phyloP scores from a whole-genome alignment of 2,113 vertebrate genomes.

The Tragelaphus strepsiceros region DNA sequence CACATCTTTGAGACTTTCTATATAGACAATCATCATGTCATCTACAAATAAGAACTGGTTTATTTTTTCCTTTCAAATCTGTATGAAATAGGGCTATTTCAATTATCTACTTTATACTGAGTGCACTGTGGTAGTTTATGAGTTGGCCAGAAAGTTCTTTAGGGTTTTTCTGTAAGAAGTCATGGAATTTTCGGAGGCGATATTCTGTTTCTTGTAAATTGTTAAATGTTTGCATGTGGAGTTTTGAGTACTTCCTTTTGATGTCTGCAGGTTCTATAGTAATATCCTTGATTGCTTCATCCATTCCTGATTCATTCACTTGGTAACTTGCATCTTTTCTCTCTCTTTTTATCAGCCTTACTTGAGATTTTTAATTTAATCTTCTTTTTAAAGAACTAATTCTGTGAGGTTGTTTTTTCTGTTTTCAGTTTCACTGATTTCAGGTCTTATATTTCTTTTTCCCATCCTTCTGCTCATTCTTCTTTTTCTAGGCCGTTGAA shows the following conservation, averaged over 20 bases:
- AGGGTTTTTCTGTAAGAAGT: not conserved
- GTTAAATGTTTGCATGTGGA: not conserved
- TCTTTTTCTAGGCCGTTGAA: not conserved
- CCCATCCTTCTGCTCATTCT: not conserved
- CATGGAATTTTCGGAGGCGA: not conserved
- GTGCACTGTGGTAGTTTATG: not conserved
- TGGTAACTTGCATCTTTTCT: not conserved
- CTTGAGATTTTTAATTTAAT: not conserved
- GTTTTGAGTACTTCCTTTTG: not conserved
- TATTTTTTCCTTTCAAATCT: not conserved
- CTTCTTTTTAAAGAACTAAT: not conserved
- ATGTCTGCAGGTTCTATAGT: not conserved
- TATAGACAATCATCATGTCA: not conserved
- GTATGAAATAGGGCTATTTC: not conserved
- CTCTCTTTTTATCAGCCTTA: not conserved
- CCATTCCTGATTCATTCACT: not conserved
- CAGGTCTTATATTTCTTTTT: not conserved
- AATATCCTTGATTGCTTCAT: not conserved
- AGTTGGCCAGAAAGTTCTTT: not conserved
- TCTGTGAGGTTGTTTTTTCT: not conserved
- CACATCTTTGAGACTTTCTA: not conserved
- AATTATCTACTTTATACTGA: not conserved
- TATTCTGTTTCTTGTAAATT: not conserved
- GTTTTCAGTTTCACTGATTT: not conserved
- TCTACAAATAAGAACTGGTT: not conserved